Conservation (phyloP, 2,888 invertebrate genomes). For the Agriopis aurantiaria region DNA sequence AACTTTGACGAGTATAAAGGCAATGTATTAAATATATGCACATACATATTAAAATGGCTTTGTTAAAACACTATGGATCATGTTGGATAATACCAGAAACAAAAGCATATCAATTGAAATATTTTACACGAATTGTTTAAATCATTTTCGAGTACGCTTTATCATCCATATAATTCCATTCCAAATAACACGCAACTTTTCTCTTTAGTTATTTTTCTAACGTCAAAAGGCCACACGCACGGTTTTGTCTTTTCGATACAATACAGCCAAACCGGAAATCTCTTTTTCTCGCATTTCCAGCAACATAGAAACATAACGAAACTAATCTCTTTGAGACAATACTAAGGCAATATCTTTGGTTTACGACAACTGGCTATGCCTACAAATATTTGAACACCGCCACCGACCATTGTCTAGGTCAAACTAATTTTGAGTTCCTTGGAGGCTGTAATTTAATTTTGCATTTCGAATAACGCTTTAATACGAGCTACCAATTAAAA, state of each 20-base stretch:
- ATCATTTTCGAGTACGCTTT: background rate
- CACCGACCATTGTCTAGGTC: conserved; percentile 78
- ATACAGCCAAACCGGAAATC: conserved; percentile 1
- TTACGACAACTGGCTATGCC: conserved; percentile 77
- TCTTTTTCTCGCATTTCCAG: conserved; percentile 54
- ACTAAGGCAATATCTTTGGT: conserved; percentile 79
- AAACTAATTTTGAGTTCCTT: conserved; percentile 78
- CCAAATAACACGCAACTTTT: background rate
- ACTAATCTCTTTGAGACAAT: conserved; percentile 84
- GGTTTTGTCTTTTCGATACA: conserved; percentile 2
- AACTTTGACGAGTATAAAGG: background rate
- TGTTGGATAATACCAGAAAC: background rate
- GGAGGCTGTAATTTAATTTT: conserved; percentile 77
- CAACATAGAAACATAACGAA: conserved; percentile 71
- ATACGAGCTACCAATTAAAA: conserved; percentile 44
- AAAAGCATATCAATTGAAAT: background rate
- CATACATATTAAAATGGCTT: background rate
- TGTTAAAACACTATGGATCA: background rate
- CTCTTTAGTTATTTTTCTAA: background rate
- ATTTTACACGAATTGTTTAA: too few relatives aligned
- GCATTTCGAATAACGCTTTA: conserved; percentile 56
- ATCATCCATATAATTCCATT: background rate
- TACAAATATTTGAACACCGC: conserved; percentile 81
- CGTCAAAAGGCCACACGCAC: background rate
- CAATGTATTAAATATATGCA: conserved; percentile 5